Evolutionary conservation across 2,888 invertebrate species (phyloP), one percentile per base, ranked within the genome.

Genomic region (Lottia scabra): DNA sequence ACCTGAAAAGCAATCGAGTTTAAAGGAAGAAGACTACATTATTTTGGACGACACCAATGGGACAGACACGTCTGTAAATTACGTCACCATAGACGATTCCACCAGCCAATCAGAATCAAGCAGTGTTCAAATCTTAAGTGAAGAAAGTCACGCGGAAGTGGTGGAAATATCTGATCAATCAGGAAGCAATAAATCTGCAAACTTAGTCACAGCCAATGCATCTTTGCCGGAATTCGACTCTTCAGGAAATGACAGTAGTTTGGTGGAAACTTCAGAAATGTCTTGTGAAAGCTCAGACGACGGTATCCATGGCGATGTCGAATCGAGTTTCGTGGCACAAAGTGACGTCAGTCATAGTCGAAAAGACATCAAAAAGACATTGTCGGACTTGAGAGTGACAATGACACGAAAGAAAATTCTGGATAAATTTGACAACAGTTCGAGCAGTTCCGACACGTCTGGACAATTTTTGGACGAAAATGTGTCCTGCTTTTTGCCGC

Each of bases 271-370:
- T 13, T 38, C 46, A 5, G 70, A 45, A 5, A 26, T 30, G 26
- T 38, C 63, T 19, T 30, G 15, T n/a, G 68, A 68, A n/a, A 72
- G 68, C 19, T 68, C 67, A 43, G 72, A 65, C 16, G 70, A 67
- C 16, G 72, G 75, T 30, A 63, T 75, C n/a, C 72, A 72, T 65
- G 67, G 69, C 30, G 69, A 75, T 44, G 16, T 69, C 16, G 72
- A 70, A 30, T 69, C 69, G 26, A 48, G 69, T 19, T 71, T 66
- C 5, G 62, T 38, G 26, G 65, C 66, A 12, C 23, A 27, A 4
- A 56, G 56, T 23, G 23, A 56, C 56, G 12, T 23, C 10, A 56
- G 56, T 56, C 56, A 23, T 10, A 13, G 23, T 19, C 56, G 23
- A 19, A 56, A 56, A 13, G 23, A 56, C 23, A 13, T 13, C 2